Percentiles rank a stretch among this genome's conserved stretches.
These are phyloP conservation scores for Parelbella ahira DNA, from an alignment of 2,888 invertebrate genomes.

Conservation along the genomic window DNA sequence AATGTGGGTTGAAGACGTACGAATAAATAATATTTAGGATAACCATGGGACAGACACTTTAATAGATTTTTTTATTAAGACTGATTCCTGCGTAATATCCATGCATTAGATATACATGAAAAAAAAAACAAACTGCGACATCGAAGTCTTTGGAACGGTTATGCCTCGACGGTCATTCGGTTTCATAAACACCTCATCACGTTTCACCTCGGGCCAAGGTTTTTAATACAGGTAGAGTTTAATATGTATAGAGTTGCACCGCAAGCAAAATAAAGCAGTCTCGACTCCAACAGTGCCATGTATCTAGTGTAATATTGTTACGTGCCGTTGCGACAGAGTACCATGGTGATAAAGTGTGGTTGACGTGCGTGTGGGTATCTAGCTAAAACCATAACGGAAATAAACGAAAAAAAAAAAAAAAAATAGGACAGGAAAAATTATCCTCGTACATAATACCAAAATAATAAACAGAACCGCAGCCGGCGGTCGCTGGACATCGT, in stretches of 20 bases:
- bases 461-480: conserved; percentile 34
- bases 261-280: conserved; percentile 56
- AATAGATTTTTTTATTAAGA: too few relatives aligned
- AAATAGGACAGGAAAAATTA: conserved; percentile 30
- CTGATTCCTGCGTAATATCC: too few relatives aligned
- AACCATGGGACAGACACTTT: too few relatives aligned
- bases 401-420: conserved; percentile 40
- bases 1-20: too few relatives aligned
- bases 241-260: conserved; percentile 43
- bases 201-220: conserved; percentile 43
- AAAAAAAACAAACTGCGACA: conserved; percentile 21
- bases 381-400: conserved; percentile 65
- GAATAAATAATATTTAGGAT: too few relatives aligned
- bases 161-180: conserved; percentile 28
- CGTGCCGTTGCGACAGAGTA: conserved; percentile 45
- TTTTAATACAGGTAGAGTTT: conserved; percentile 35
- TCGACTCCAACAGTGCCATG: conserved; percentile 49
- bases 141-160: background rate
- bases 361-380: conserved; percentile 65
- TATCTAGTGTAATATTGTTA: conserved; percentile 43
- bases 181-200: conserved; percentile 39
- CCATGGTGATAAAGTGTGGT: conserved; percentile 70
- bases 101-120: conserved; percentile 27
- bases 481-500: conserved; percentile 54
- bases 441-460: conserved; percentile 27